Base-by-base conservation (phyloP, 2,797 vertebrate species). In the Anniella stebbinsi region DNA sequence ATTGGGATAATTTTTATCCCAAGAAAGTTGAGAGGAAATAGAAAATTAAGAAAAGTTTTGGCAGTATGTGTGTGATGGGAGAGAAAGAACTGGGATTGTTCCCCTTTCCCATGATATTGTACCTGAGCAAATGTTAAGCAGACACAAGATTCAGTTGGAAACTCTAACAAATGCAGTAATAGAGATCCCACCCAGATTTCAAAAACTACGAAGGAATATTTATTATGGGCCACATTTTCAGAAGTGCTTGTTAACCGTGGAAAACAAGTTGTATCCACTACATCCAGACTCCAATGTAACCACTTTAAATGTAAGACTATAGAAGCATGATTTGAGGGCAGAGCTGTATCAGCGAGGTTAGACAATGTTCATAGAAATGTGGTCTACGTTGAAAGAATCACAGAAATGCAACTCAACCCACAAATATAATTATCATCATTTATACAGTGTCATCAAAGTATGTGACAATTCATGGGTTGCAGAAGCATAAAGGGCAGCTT, bases 111-210 rank as follows among this genome's bases (percentile, higher is more conserved):
- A 83, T 25, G 80, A 66, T 15, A 38, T 13, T 83, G 60, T 60
- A 83, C 81, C 81, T 83, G 81, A 67, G 60, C 81, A 83, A 82
- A 83, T 2, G 60, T 45, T 66, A 41, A 28, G 38, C 36, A 83
- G 30, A 41, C 15, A 66, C 21, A 41, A 41, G 25, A 83, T 66
- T 28, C 60, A 83, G 36, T 41, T 11, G 60, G 38, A 83, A 83
- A 83, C 36, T 82, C 25, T 82, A 36, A 5, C 36, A 41, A 83
- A 83, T 83, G 57, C n/a, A 81, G n/a, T 63, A 81, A 63, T 5
- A 21, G 57, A 66, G 60, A 30, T 30, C 25, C 60, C 33, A 30
- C 25, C 23, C 63, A 83, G 4, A 83, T 28, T 83, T 67, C 60
- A 83, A 28, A 23, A 83, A 67, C 60, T 66, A 28, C 23, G 36